Evolutionary conservation across 2,888 invertebrate genomes (phyloP).

Genomic region (Platycnemis pennipes): DNA sequence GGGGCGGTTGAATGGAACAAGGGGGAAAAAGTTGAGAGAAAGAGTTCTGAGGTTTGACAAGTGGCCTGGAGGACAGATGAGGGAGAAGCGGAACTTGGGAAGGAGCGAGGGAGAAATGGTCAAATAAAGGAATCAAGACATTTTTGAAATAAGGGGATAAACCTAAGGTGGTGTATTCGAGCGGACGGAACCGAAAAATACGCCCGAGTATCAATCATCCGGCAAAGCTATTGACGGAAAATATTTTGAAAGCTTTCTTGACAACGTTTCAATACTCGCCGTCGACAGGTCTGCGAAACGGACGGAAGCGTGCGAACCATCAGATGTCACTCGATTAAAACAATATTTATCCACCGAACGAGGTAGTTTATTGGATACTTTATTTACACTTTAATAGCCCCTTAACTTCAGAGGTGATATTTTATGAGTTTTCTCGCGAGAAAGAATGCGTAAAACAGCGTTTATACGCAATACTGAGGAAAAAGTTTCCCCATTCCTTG

Average conservation of each 20-base stretch:
- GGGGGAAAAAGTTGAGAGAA: not conserved
- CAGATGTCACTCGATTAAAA: not conserved
- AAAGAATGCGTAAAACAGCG: no score
- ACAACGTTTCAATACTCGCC: not conserved
- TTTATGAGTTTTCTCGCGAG: not conserved
- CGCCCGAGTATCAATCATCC: not conserved
- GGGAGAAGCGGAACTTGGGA: not conserved
- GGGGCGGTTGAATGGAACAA: not conserved
- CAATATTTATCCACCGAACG: not conserved
- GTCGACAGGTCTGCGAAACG: not conserved
- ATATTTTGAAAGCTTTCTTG: not conserved
- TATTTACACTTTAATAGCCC: no score
- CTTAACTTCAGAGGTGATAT: not conserved
- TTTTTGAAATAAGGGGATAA: not conserved
- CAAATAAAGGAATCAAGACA: not conserved
- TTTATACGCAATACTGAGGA: no score
- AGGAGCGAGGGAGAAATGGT: not conserved
- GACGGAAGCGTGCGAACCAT: not conserved
- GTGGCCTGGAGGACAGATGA: not conserved
- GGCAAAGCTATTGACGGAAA: not conserved
- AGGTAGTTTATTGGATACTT: not conserved
- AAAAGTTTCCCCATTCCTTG: no score
- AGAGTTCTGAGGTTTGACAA: not conserved
- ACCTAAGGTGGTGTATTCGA: not conserved
- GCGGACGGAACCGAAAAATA: not conserved